phyloP scores from a whole-genome alignment of 2,113 vertebrate species.

The Platysternon megacephalum region DNA sequence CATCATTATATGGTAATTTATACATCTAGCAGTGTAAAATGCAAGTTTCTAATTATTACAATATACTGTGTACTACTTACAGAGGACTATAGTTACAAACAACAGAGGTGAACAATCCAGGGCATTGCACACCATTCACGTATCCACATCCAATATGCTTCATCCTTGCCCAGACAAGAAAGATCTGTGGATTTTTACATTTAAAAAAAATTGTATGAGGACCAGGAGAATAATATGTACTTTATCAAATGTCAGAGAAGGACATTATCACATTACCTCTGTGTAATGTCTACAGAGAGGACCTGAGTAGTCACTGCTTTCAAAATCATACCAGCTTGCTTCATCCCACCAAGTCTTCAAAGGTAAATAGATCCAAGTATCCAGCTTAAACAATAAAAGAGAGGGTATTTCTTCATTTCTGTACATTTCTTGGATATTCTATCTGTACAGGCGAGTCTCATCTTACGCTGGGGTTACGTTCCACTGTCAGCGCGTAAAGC shows the following conservation, averaged over 20 bases:
- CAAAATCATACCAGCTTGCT: not conserved
- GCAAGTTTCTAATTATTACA: not conserved
- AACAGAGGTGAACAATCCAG: fast-evolving
- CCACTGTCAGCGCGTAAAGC: too few relatives aligned
- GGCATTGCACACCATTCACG: not conserved
- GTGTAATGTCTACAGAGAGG: not conserved
- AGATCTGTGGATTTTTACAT: too few relatives aligned
- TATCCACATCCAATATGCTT: not conserved
- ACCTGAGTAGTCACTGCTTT: not conserved
- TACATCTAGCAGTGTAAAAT: not conserved
- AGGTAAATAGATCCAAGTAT: not conserved
- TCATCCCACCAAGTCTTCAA: not conserved
- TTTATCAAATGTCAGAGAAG: not conserved
- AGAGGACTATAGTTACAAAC: not conserved
- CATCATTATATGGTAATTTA: not conserved
- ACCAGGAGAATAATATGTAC: not conserved
- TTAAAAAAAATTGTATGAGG: too few relatives aligned
- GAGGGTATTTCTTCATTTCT: not conserved
- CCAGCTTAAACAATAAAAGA: not conserved
- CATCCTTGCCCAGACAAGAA: not conserved
- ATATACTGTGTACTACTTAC: not conserved
- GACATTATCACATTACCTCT: not conserved
- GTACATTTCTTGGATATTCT: not conserved
- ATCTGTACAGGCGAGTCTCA: too few relatives aligned
- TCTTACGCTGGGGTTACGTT: too few relatives aligned